phyloP scores from a whole-genome alignment of 1,140 invertebrate genomes.

The Euura lappo region DNA sequence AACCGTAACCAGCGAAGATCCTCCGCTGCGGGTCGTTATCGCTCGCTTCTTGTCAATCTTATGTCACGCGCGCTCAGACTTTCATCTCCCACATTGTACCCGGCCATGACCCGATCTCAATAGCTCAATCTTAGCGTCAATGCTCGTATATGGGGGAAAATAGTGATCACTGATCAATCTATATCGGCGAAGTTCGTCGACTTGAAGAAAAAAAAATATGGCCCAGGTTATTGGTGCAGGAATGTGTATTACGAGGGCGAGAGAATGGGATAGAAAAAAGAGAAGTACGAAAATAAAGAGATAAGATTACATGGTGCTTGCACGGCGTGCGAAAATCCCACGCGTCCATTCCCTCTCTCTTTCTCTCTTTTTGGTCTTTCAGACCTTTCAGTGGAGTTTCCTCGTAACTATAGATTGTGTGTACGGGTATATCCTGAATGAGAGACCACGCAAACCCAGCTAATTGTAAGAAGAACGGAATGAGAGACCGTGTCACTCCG shows the following conservation, averaged over 20 bases:
- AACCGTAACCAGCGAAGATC: neutral
- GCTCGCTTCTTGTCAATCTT: neutral
- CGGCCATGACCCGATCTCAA: conserved; percentile 1
- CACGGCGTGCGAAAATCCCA: neutral
- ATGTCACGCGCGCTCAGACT: neutral
- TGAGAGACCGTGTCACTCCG: neutral
- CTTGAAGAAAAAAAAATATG: neutral
- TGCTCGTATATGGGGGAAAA: too few relatives aligned
- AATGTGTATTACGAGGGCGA: conserved; percentile 5
- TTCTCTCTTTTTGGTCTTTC: neutral
- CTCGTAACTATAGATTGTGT: too few relatives aligned
- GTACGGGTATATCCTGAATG: neutral
- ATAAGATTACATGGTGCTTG: conserved; percentile 1
- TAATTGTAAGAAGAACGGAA: neutral
- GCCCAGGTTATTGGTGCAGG: neutral
- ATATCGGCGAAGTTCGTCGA: too few relatives aligned
- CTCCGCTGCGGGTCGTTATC: neutral
- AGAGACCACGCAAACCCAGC: neutral
- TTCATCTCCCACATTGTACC: neutral
- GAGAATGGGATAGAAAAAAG: neutral
- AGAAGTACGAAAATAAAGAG: neutral
- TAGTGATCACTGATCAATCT: too few relatives aligned
- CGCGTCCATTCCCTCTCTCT: neutral
- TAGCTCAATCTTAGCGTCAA: too few relatives aligned
- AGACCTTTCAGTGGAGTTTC: neutral